Evolutionary conservation across 2,113 vertebrate genomes (phyloP).

Genomic region (Tiliqua scincoides): DNA sequence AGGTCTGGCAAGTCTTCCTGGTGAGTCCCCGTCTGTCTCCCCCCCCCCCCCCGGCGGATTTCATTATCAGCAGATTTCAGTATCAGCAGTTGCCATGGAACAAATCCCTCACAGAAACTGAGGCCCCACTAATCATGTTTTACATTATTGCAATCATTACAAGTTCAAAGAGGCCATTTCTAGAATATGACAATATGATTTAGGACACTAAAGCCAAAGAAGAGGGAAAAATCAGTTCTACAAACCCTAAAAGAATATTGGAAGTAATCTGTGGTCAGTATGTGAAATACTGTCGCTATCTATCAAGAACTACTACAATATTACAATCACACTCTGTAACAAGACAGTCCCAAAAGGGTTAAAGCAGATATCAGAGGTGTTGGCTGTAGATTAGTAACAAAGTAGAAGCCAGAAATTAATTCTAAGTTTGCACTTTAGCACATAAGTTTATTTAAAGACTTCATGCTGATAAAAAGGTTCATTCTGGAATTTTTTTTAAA

Average conservation of each 20-base stretch:
- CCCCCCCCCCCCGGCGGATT: too few species aligned
- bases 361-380: neutral
- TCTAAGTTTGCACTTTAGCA: neutral
- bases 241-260: neutral
- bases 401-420: neutral
- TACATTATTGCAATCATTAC: too few species aligned
- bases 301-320: neutral
- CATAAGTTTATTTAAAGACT: neutral
- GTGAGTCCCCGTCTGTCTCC: too few species aligned
- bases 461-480: neutral
- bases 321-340: neutral
- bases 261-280: neutral
- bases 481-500: neutral
- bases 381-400: neutral
- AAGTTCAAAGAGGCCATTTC: too few species aligned
- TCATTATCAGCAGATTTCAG: too few species aligned
- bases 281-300: neutral
- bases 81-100: too few species aligned
- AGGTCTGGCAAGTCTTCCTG: too few species aligned
- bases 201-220: neutral
- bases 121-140: too few species aligned
- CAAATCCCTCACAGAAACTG: too few species aligned
- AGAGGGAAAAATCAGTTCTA: neutral
- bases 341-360: too few species aligned
- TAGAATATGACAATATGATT: too few species aligned